A percentile compares a stretch with the other conserved stretches of the same genome.
phyloP scores from a whole-genome alignment of 2,888 invertebrate genomes.

The Chrysolina americana region DNA sequence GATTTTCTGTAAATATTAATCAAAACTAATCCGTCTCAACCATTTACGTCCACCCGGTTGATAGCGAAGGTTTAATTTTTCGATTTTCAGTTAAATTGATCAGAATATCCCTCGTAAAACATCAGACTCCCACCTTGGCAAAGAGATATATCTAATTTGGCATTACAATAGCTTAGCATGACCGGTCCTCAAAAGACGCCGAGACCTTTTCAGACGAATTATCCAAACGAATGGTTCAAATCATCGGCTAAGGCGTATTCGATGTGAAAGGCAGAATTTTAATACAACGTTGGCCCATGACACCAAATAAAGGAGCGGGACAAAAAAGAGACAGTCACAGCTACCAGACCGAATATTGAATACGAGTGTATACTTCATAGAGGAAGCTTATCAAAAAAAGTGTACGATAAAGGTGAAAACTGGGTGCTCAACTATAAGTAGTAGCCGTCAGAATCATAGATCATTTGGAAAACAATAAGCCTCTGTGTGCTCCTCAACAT shows the following conservation, averaged over 20 bases:
- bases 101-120: constrained; percentile 30
- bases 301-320: constrained; percentile 24
- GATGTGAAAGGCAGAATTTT: constrained; percentile 65
- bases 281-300: constrained; percentile 52
- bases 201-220: constrained; percentile 46
- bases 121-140: constrained; percentile 24
- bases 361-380: neutral
- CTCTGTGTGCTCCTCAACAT: no score
- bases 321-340: constrained; percentile 10
- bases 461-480: no score
- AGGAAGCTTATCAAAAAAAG: no score
- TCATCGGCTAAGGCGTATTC: constrained; percentile 63
- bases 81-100: constrained; percentile 11
- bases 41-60: neutral
- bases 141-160: constrained; percentile 46
- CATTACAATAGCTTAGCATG: constrained; percentile 51
- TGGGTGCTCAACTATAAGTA: no score
- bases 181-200: constrained; percentile 52
- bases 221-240: constrained; percentile 50
- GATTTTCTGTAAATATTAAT: neutral
- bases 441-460: no score
- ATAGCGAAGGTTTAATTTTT: neutral
- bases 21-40: neutral
- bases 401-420: no score
- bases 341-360: constrained; percentile 22